phyloP scores from a whole-genome alignment of 2,113 vertebrate species.

The Meleagris gallopavo region DNA sequence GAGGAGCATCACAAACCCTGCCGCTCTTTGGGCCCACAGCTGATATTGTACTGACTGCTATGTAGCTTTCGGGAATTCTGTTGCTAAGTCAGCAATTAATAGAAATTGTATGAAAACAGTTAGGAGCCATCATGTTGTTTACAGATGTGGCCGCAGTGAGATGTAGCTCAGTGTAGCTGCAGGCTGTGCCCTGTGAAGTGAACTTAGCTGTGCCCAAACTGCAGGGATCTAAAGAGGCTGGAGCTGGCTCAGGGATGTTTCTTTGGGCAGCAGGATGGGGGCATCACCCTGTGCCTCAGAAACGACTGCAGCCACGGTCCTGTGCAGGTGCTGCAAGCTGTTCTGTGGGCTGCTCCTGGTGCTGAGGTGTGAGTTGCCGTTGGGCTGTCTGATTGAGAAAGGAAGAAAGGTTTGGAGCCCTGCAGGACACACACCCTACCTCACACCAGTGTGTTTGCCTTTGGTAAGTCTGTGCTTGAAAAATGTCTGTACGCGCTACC shows the following conservation, averaged over 20 bases:
- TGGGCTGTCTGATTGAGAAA: background rate
- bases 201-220: background rate
- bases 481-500: background rate
- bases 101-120: background rate
- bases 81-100: background rate
- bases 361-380: accelerated
- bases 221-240: background rate
- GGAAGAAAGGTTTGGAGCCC: background rate
- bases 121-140: background rate
- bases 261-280: background rate
- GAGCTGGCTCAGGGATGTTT: background rate
- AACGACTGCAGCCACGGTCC: background rate
- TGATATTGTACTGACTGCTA: background rate
- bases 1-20: background rate
- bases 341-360: background rate
- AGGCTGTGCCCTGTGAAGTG: background rate
- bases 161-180: background rate
- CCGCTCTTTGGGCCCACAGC: background rate
- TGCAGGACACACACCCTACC: background rate
- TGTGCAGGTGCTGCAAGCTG: background rate
- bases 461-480: background rate
- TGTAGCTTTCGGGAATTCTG: background rate
- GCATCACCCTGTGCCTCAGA: background rate
- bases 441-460: background rate
- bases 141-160: background rate